Conservation (phyloP, 2,888 invertebrate species). For the Epirrita christyi region DNA sequence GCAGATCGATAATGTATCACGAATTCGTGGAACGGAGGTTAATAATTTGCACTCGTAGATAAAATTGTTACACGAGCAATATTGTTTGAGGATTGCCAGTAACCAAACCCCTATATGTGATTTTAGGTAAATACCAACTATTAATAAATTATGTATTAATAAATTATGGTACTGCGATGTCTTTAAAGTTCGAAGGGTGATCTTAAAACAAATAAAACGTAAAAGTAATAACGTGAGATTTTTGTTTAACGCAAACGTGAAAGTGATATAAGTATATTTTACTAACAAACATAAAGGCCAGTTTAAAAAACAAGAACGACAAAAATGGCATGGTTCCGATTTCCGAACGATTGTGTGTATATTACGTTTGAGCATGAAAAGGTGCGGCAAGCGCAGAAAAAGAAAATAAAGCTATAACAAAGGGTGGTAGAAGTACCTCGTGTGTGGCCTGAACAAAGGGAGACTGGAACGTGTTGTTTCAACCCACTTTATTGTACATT, state of each 20-base stretch:
- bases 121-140: not conserved
- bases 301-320: conserved; percentile 24
- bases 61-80: not conserved
- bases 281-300: conserved; percentile 32
- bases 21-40: conserved; percentile 4
- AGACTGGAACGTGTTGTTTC: conserved; percentile 54
- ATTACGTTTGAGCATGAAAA: conserved; percentile 48
- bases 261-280: not conserved
- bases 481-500: conserved; percentile 40
- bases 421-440: conserved; percentile 44
- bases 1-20: conserved; percentile 46
- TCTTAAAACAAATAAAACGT: not conserved
- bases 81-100: not conserved
- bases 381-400: conserved; percentile 49
- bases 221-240: not conserved
- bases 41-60: not conserved
- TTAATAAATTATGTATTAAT: too few species aligned
- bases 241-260: not conserved
- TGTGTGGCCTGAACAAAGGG: conserved; percentile 59
- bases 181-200: not conserved
- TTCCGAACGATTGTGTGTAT: conserved; percentile 41
- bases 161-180: too few species aligned
- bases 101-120: not conserved
- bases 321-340: conserved; percentile 46
- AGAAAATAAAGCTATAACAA: conserved; percentile 54